Base-by-base conservation (phyloP, 2,888 invertebrate species). In the Drosophila subsilvestris region DNA sequence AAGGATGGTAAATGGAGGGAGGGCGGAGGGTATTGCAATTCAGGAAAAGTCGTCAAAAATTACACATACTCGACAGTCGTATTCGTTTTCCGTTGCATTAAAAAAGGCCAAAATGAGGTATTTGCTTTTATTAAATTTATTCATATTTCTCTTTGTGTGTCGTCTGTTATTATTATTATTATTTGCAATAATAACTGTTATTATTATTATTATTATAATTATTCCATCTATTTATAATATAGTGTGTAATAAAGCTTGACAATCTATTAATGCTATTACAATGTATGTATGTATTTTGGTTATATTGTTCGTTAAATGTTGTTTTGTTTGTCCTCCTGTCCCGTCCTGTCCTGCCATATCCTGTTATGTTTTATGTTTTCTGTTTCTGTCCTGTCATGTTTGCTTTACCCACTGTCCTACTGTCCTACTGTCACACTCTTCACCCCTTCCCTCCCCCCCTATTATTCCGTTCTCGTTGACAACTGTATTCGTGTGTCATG, bases 171-270 rank as follows among this genome's bases (percentile, higher is more conserved):
- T 63, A 65, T 49, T 66, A 50, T 78, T 54, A 67, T 79, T 71
- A 55, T 58, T 17, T 57, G 53, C 51, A 71, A 60, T 73, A 72
- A 67, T 72, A 53, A 37, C 14, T 37, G n/a, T 42, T 55, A 37
- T 54, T 62, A 56, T 44, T 18, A 32, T 45, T 43, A 58, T 62
- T 59, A 59, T 69, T 69, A 57, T 74, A 68, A 79, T 85, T 83
- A 75, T 80, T 70, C 65, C 80, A 77, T 82, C 88, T 82, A 87
- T 79, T 67, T 87, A 62, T 70, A 65, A 78, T 78, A 78, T 86
- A 84, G 74, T 88, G 80, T 84, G 79, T 85, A 81, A 87, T 85
- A 85, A 85, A 85, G 84, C 84, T 85, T 87, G 89, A 88, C 87
- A 88, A 85, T 85, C 82, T 88, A 85, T 82, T 83, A 88, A 88